Evolutionary conservation across 2,113 vertebrate genomes (phyloP), one percentile per base, ranked within the genome.

Genomic region (Oenanthe oenanthe): DNA sequence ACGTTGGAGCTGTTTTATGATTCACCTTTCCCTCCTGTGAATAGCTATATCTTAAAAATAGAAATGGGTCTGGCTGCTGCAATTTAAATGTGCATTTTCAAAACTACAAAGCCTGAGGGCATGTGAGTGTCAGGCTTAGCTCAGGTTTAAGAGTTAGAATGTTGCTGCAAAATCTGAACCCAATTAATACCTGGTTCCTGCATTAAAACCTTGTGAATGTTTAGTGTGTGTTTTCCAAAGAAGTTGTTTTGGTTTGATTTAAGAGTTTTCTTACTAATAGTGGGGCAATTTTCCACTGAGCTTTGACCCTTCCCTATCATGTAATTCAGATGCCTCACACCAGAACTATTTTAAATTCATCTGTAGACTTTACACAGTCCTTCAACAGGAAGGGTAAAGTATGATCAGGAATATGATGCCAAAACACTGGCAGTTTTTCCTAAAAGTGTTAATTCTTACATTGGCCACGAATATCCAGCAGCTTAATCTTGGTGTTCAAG

Each of bases 1-100:
- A 71, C 36, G 28, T 36, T 83, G 47, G 50, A 83, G 9, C 32
- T 88, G n/a, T 77, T 86, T 92, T 80, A 60, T 67, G 75, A 93
- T 60, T 91, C 80, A 84, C n/a, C 19, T 73, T 84, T 81, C 40
- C 26, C 72, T 74, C 28, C 60, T 74, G 34, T 74, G 75, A 71
- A 40, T 54, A 91, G 56, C 43, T 88, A 0, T 36, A n/a, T 28
- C 36, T 91, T 84, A 86, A 93, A 96, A 96, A 92, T 74, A 87
- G 76, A 81, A 51, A 88, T 31, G 19, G 26, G 14, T 76, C 71
- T 86, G 56, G 43, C 67, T 66, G 43, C 38, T 74, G 48, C 66
- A 77, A 92, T 84, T 93, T 63, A 91, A 86, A 89, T 53, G 56
- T 72, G 28, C 14, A 22, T 86, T 95, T 80, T 92, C 60, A 32